phyloP scores from a whole-genome alignment of 2,797 vertebrate species.

The Iguana delicatissima region DNA sequence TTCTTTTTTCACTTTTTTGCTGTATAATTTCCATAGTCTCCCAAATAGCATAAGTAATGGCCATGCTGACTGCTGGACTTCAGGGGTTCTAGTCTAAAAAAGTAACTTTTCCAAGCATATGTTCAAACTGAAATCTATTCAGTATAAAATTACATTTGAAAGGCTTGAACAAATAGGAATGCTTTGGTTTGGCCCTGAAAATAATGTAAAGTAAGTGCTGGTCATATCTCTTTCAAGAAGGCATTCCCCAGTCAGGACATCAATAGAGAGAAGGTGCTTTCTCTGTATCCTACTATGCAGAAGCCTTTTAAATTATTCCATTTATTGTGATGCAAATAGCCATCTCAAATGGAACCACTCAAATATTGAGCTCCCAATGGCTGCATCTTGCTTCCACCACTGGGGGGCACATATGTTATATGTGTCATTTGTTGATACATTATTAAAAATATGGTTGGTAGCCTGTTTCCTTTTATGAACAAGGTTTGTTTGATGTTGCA shows the following conservation, averaged over 20 bases:
- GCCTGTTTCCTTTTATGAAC: conserved; percentile 54
- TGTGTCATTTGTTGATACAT: conserved; percentile 34
- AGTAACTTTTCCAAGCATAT: too few relatives aligned
- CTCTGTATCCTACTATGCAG: background rate
- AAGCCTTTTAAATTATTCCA: background rate
- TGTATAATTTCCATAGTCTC: too few relatives aligned
- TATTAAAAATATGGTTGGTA: background rate
- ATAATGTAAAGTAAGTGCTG: background rate
- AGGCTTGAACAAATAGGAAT: too few relatives aligned
- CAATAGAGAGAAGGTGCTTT: background rate
- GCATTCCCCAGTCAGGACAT: background rate
- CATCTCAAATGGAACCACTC: background rate
- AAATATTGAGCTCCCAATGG: background rate
- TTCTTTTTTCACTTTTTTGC: too few relatives aligned
- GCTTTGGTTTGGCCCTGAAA: background rate
- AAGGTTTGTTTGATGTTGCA: conserved; percentile 51
- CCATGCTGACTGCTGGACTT: too few relatives aligned
- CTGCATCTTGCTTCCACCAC: background rate
- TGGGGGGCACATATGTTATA: background rate
- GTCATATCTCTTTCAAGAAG: background rate
- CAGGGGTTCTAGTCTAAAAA: too few relatives aligned
- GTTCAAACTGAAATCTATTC: too few relatives aligned
- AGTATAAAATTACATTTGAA: too few relatives aligned
- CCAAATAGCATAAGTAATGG: too few relatives aligned
- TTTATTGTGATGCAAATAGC: background rate